Evolutionary conservation across 2,113 vertebrate genomes (phyloP).

Genomic region (Chauna torquata): DNA sequence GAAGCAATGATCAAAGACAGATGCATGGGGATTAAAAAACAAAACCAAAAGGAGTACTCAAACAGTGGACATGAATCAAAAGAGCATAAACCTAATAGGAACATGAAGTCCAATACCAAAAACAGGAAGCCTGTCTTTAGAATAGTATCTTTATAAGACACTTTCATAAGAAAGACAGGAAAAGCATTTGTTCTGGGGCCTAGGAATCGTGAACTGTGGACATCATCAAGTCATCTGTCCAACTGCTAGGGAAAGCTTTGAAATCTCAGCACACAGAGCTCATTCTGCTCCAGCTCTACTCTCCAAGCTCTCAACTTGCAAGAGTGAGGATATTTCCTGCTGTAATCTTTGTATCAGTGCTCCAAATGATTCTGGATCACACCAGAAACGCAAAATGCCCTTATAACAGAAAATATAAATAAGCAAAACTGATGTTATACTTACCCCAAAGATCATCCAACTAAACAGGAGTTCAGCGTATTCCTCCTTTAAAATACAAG

Average conservation of each 20-base stretch:
- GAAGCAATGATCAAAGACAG: background rate
- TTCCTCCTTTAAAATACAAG: background rate
- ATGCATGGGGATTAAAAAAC: background rate
- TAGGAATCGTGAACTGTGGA: background rate
- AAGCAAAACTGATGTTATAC: background rate
- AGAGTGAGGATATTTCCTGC: background rate
- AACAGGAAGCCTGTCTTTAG: background rate
- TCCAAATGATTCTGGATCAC: background rate
- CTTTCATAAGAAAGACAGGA: background rate
- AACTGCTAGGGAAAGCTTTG: background rate
- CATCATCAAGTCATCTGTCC: background rate
- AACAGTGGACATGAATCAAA: background rate
- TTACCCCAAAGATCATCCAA: background rate
- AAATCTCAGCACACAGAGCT: background rate
- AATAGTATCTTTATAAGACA: background rate
- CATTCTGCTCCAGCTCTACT: background rate
- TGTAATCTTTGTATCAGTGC: background rate
- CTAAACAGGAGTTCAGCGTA: background rate
- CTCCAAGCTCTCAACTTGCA: background rate
- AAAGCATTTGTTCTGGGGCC: background rate
- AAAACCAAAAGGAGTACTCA: background rate
- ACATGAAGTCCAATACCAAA: background rate
- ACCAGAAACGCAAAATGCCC: background rate
- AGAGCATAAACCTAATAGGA: background rate
- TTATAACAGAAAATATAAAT: rapidly evolving